A percentile compares a stretch with the other conserved stretches of the same genome.
Conservation (phyloP, 2,888 invertebrate species). For the Agriotes lineatus region DNA sequence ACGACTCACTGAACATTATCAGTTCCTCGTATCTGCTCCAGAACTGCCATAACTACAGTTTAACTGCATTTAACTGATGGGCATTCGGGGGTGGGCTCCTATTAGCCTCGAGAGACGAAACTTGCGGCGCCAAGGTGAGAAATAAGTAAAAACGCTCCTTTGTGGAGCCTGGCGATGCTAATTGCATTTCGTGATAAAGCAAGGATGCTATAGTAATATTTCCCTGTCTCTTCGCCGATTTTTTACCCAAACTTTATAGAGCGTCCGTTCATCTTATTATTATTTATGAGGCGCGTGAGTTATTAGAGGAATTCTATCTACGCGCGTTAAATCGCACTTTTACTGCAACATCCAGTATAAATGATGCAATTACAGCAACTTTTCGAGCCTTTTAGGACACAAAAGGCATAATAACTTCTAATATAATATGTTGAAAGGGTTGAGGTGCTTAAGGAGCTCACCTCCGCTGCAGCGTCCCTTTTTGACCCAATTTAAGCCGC, state of each 20-base stretch:
- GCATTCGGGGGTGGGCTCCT: neutral
- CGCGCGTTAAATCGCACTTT: constrained; percentile 18
- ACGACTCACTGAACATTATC: constrained; percentile 40
- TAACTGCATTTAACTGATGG: constrained; percentile 36
- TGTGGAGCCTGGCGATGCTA: constrained; percentile 10
- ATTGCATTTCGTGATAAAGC: constrained; percentile 23
- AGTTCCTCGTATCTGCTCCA: constrained; percentile 36
- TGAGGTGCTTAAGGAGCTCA: constrained; percentile 11
- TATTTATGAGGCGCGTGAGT: constrained; percentile 26
- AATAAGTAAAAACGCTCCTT: constrained; percentile 17
- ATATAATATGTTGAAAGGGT: constrained; percentile 27
- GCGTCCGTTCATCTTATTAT: constrained; percentile 19
- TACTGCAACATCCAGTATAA: constrained; percentile 12
- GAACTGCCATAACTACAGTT: constrained; percentile 34
- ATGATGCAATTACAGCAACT: constrained; percentile 21
- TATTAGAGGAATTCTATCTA: constrained; percentile 18
- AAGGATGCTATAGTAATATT: constrained; percentile 20
- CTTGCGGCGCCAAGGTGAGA: constrained; percentile 5
- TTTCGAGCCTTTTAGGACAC: constrained; percentile 23
- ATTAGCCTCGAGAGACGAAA: neutral
- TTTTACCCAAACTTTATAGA: constrained; percentile 18
- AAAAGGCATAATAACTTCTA: constrained; percentile 32
- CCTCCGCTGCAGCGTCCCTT: neutral
- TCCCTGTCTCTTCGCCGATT: constrained; percentile 16
- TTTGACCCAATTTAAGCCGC: neutral